phyloP scores from a whole-genome alignment of 2,888 invertebrate genomes.

The Tetragonisca angustula region DNA sequence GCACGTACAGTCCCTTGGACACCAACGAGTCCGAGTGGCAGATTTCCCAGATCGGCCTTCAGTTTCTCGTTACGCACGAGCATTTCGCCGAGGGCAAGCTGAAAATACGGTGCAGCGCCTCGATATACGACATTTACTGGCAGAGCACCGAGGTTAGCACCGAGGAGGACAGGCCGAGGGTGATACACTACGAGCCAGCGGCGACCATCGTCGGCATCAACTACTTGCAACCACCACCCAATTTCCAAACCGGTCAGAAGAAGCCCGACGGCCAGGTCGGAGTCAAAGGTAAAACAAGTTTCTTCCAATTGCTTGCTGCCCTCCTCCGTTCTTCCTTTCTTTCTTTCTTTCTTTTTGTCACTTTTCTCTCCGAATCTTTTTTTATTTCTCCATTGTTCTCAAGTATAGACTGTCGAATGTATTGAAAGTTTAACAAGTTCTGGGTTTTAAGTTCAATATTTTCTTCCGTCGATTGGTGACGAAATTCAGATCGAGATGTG shows the following conservation, averaged over 20 bases:
- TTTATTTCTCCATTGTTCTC: not conserved
- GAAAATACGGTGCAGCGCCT: conserved; percentile 88
- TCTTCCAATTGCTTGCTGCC: not conserved
- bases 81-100: conserved; percentile 86
- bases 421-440: no score
- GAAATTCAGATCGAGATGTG: no score
- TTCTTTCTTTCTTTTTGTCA: not conserved
- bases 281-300: conserved; percentile 77
- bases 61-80: conserved; percentile 85
- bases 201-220: conserved; percentile 81
- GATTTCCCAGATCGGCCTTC: conserved; percentile 85
- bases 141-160: conserved; percentile 88
- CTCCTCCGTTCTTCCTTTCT: not conserved
- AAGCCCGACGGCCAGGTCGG: conserved; percentile 82
- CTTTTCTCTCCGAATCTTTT: not conserved
- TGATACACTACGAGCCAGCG: conserved; percentile 76
- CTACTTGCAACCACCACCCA: conserved; percentile 82
- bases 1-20: conserved; percentile 76
- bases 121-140: conserved; percentile 88
- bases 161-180: conserved; percentile 85
- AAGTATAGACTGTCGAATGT: no score
- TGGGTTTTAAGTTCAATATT: no score
- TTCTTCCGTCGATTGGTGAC: no score
- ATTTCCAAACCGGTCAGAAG: conserved; percentile 82
- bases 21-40: conserved; percentile 83